A percentile compares a stretch with the other conserved stretches of the same genome.
Conservation (phyloP, 92 coral and sea anemone species). For the Palythoa grandiflora region DNA sequence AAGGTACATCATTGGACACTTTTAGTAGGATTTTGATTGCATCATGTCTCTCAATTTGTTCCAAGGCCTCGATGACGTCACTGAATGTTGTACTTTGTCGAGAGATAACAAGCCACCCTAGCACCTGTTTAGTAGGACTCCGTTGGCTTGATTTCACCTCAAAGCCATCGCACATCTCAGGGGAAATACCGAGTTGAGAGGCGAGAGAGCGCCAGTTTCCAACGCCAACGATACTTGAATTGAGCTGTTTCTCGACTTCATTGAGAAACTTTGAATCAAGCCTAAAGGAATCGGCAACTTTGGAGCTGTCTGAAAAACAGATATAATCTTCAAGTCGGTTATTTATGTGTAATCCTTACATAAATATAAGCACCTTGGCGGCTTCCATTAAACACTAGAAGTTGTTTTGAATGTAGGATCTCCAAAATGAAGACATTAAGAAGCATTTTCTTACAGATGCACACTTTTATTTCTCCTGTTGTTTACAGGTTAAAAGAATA, state of each 20-base stretch:
- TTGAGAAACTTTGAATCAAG: neutral
- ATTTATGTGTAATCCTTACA: neutral
- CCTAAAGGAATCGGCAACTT: neutral
- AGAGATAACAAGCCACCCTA: conserved; percentile 2
- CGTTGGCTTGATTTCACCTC: neutral
- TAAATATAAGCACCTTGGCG: neutral
- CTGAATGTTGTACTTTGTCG: neutral
- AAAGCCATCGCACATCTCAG: conserved; percentile 10
- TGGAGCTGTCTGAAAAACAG: neutral
- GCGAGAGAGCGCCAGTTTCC: conserved; percentile 35
- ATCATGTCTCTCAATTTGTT: conserved; percentile 5
- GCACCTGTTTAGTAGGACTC: conserved; percentile 25
- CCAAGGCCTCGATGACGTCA: neutral
- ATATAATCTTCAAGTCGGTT: neutral
- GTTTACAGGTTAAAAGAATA: no score
- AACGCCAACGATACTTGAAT: neutral
- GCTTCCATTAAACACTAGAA: no score
- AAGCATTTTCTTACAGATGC: no score
- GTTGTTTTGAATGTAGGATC: no score
- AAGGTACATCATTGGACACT: neutral
- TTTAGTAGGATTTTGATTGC: conserved; percentile 13
- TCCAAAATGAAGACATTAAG: no score
- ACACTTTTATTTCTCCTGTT: no score
- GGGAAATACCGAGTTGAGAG: neutral
- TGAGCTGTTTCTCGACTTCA: neutral